Evolutionary conservation across 2,888 invertebrate genomes (phyloP).

Genomic region (Osmoderma eremita): DNA sequence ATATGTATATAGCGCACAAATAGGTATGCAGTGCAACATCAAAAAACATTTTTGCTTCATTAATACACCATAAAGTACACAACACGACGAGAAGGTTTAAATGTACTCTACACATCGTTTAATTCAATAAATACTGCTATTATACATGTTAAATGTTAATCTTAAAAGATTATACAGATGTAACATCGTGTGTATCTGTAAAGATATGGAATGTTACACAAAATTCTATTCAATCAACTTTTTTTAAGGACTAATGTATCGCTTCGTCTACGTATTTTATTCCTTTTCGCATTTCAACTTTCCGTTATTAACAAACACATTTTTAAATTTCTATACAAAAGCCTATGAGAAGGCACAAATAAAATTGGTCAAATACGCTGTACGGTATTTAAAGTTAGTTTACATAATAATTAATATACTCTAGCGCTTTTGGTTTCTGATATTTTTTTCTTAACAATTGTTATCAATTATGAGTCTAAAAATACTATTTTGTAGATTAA

Average conservation of each 20-base stretch:
- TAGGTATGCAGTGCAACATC: conserved; percentile 14
- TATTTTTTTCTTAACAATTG: conserved; percentile 34
- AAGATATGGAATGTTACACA: conserved; percentile 27
- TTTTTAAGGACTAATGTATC: conserved; percentile 1
- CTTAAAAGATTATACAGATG: conserved; percentile 19
- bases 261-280: no score
- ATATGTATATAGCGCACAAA: conserved; percentile 6
- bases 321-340: conserved; percentile 51
- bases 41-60: conserved; percentile 17
- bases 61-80: conserved; percentile 21
- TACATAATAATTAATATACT: conserved; percentile 12
- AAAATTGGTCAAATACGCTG: conserved; percentile 60
- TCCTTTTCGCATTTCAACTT: not conserved
- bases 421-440: conserved; percentile 32
- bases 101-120: conserved; percentile 27
- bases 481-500: conserved; percentile 35
- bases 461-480: conserved; percentile 36
- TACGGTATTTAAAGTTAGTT: conserved; percentile 10
- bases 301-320: conserved; percentile 20
- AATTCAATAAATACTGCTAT: conserved; percentile 18
- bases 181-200: conserved; percentile 12
- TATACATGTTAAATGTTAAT: conserved; percentile 4
- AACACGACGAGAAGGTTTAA: conserved; percentile 17
- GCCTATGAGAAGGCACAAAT: conserved; percentile 63
- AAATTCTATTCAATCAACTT: conserved; percentile 21